Evolutionary conservation across 2,113 vertebrate species (phyloP), one percentile per base, ranked within the genome.

Genomic region (Coregonus clupeaformis): DNA sequence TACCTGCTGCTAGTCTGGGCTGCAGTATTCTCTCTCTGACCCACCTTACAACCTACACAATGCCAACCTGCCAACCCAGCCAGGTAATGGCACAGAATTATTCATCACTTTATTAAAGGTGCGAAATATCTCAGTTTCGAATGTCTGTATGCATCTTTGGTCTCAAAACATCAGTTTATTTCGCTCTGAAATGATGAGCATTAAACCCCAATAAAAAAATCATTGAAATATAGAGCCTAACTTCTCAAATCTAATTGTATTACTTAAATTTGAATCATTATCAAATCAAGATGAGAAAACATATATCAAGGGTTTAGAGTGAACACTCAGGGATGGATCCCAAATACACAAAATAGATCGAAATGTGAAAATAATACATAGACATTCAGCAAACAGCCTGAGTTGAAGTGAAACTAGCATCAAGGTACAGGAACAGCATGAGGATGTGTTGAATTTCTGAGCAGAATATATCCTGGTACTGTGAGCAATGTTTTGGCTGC

Each of bases 1-100:
- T 70, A 67, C 77, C 68, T 32, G 62, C 62, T 65, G 60, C 45
- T 71, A 42, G 57, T 65, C 60, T 62, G 24, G 24, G 27, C 27
- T 36, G 24, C 5, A 49, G 42, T 25, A 16, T 22, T 72, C 32
- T 12, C 12, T 27, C 66, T 57, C 71, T 69, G 6, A 52, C 30
- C 49, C 13, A 22, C 72, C 45, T 25, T 11, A 16, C 63, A 11
- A 27, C 27, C 27, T 27, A 27, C 27, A 1, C 27, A 9, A 42
- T 42, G 36, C 36, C 36, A 42, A 42, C 36, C n/a, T 12, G 29
- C 73, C 29, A n/a, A 25, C 52, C 62, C 49, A 66, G 27, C 29
- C 63, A 55, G 57, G 57, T 16, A 60, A 71, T 32, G 45, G 55
- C 60, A 47, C 29, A n/a, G 25, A 18, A 27, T 24, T 64, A 64